Evolutionary conservation across 2,797 vertebrate species (phyloP).

Genomic region (Aldrovandia affinis): DNA sequence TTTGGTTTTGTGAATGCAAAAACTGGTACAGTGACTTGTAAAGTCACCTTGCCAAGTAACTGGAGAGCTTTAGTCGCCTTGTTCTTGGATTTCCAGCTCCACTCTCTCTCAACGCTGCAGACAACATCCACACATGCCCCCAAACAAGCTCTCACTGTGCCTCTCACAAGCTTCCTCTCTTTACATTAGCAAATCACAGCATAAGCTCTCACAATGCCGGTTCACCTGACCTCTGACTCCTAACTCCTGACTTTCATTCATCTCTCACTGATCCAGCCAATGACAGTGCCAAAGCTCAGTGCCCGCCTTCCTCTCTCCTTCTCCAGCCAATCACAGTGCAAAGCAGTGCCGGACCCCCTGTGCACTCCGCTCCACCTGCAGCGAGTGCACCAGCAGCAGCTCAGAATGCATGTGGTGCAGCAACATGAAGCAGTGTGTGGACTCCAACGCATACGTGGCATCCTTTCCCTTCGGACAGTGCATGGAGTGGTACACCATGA

Average conservation of each 20-base stretch:
- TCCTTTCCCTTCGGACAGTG: constrained; percentile 98
- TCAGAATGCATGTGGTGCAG: constrained; percentile 99
- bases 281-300: not conserved
- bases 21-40: no score
- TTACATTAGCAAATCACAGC: no score
- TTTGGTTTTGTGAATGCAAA: no score
- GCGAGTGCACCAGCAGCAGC: constrained; percentile 92
- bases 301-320: not conserved
- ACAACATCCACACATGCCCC: no score
- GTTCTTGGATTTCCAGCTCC: no score
- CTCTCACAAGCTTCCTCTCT: no score
- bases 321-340: constrained; percentile 92
- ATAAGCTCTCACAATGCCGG: no score
- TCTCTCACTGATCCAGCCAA: not conserved
- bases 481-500: constrained; percentile 98
- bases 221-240: not conserved
- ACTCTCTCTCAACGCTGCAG: no score
- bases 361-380: constrained; percentile 82
- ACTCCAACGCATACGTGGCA: constrained; percentile 96
- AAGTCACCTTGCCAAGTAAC: no score
- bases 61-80: no score
- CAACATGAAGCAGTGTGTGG: constrained; percentile 98
- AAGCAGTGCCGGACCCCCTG: constrained; percentile 95
- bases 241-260: not conserved
- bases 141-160: no score